Conservation (phyloP, 2,797 vertebrate species). For the Eremophila alpestris region DNA sequence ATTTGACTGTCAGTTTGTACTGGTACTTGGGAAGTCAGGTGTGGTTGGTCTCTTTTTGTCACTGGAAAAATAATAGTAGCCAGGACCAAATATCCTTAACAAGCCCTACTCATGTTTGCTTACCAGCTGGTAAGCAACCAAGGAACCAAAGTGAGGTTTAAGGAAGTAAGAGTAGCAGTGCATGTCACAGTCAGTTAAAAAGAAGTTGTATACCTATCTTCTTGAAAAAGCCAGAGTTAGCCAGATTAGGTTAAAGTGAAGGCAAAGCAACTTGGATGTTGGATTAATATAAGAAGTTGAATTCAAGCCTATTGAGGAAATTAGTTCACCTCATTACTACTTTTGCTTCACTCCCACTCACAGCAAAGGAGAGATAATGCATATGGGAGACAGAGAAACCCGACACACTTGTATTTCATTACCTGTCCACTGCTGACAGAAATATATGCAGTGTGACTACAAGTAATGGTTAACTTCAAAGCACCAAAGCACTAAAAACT, state of each 20-base stretch:
- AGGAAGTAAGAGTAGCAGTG: not conserved
- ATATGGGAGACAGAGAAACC: conserved; percentile 38
- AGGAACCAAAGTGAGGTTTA: not conserved
- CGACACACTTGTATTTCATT: conserved; percentile 2
- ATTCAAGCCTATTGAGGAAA: conserved; percentile 16
- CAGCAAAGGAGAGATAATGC: not conserved
- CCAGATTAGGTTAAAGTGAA: not conserved
- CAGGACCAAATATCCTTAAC: not conserved
- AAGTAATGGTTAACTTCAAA: conserved; percentile 50
- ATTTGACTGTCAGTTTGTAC: not conserved
- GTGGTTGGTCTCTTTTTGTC: not conserved
- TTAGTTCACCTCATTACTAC: conserved; percentile 9
- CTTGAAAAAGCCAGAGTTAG: not conserved
- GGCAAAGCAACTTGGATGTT: conserved; percentile 12
- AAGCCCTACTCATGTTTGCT: not conserved
- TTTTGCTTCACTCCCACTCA: conserved; percentile 5
- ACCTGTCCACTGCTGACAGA: conserved; percentile 28
- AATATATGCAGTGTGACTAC: conserved; percentile 7
- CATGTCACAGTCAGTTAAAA: not conserved
- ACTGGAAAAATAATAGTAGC: not conserved
- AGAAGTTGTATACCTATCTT: not conserved
- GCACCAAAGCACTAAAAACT: conserved; percentile 33
- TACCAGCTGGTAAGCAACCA: not conserved
- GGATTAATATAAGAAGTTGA: conserved; percentile 20
- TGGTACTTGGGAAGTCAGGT: not conserved